Evolutionary conservation across 2,888 invertebrate species (phyloP), one percentile per base, ranked within the genome.

Genomic region (Brenthis ino): DNA sequence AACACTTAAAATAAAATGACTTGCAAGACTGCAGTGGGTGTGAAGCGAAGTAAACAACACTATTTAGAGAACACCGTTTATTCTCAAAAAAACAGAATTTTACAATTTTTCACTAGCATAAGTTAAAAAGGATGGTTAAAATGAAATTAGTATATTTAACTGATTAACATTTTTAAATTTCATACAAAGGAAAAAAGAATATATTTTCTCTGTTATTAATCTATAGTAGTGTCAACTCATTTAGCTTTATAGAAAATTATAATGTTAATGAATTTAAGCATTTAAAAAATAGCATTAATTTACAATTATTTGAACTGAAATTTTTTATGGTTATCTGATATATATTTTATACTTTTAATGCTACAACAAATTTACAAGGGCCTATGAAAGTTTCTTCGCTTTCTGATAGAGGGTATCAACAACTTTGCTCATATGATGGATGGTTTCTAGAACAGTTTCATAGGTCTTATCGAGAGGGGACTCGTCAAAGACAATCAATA

Each of bases 351-450:
- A 77, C 80, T 85, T 74, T 87, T 87, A 90, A 85, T 80, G 83
- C 89, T 91, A 91, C 87, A 91, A 91, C 87, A 89, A 85, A 85
- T 87, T 87, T 87, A 89, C 75, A 78, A 65, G 73, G 79, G 85
- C 84, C 93, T 93, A 99, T 93, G 98, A 98, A 77, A 99, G 95
- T 93, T 99, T 99, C 94, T 99, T 99, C 77, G 99, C 99, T 94
- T 99, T 99, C 94, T 98, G 98, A 94, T 99, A 99, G 79, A 99
- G 95, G 65, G 99, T 98, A 92, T 99, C 99, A 79, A 99, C 99
- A 82, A 99, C 99, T 95, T 99, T 99, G 82, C 99, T 98, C 98
- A 99, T 99, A 90, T 97, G 98, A 87, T 99, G 98, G 88, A 99
- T 98, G 72, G 99, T 99, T 88, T 98, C 98, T 85, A 99, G 93